Percentiles rank a stretch among this genome's conserved stretches.
Conservation (phyloP, 2,888 invertebrate species). For the Clunio marinus region DNA sequence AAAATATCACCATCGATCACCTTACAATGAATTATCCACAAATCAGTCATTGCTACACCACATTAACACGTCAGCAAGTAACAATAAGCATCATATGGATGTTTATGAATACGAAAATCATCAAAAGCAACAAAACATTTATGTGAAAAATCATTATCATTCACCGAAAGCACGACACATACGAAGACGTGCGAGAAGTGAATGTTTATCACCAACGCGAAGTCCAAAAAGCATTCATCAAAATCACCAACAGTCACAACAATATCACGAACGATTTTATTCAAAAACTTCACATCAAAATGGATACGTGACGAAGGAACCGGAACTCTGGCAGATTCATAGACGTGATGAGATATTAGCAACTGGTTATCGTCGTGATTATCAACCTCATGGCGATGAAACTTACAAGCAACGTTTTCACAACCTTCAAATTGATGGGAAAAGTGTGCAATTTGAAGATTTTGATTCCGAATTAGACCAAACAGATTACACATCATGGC, state of each 20-base stretch:
- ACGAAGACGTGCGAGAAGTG: slow-evolving; percentile 22
- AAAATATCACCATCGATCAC: slow-evolving; percentile 11
- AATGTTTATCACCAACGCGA: slow-evolving; percentile 26
- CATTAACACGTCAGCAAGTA: slow-evolving; percentile 11
- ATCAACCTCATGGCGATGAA: not conserved
- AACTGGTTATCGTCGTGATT: not conserved
- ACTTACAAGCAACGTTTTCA: slow-evolving; percentile 24
- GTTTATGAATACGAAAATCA: not conserved
- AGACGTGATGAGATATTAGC: not conserved
- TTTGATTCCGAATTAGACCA: not conserved
- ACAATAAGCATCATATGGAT: not conserved
- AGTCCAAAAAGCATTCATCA: slow-evolving; percentile 4
- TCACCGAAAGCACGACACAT: not conserved
- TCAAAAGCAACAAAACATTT: slow-evolving; percentile 16
- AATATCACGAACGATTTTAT: not conserved
- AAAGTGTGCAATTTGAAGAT: slow-evolving; percentile 24
- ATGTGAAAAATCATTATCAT: slow-evolving; percentile 14
- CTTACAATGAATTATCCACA: slow-evolving; percentile 17
- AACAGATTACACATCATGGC: not conserved
- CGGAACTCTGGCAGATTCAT: not conserved
- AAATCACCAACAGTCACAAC: not conserved
- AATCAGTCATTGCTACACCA: slow-evolving; percentile 28
- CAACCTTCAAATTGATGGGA: slow-evolving; percentile 29
- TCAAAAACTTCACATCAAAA: not conserved
- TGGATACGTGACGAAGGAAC: not conserved